These are phyloP conservation scores for Pitangus sulphuratus DNA, from an alignment of 2,797 vertebrate species.

Conservation along the genomic window DNA sequence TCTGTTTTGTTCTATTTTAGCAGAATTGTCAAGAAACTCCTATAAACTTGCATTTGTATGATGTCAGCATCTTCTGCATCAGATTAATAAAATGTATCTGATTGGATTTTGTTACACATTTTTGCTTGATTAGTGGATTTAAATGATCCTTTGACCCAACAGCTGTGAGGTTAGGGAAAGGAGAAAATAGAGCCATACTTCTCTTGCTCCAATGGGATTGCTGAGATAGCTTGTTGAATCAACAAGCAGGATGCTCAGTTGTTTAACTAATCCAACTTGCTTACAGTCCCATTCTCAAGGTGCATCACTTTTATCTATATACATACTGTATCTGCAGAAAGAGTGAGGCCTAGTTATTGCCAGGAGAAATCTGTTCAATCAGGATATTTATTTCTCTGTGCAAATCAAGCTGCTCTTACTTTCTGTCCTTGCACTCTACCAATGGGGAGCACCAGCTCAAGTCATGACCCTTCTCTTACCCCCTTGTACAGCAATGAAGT, in stretches of 20 bases:
- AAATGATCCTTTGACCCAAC: slow-evolving; percentile 37
- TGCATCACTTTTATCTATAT: neutral
- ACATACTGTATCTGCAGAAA: neutral
- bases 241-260: neutral
- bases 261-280: neutral
- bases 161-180: slow-evolving; percentile 11
- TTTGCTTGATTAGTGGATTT: slow-evolving; percentile 32
- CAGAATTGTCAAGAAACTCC: neutral
- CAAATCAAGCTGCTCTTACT: neutral
- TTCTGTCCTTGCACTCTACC: neutral
- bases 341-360: neutral
- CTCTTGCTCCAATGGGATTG: neutral
- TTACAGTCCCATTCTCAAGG: neutral
- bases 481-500: neutral
- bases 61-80: slow-evolving; percentile 14
- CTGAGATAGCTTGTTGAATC: neutral
- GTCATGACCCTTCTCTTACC: neutral
- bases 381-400: neutral
- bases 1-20: neutral
- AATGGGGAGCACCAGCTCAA: neutral
- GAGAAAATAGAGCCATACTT: neutral
- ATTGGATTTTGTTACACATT: slow-evolving; percentile 1
- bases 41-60: neutral
- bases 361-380: neutral
- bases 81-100: neutral